Evolutionary conservation across 2,113 vertebrate genomes (phyloP), one percentile per base, ranked within the genome.

Genomic region (Craseonycteris thonglongyai): DNA sequence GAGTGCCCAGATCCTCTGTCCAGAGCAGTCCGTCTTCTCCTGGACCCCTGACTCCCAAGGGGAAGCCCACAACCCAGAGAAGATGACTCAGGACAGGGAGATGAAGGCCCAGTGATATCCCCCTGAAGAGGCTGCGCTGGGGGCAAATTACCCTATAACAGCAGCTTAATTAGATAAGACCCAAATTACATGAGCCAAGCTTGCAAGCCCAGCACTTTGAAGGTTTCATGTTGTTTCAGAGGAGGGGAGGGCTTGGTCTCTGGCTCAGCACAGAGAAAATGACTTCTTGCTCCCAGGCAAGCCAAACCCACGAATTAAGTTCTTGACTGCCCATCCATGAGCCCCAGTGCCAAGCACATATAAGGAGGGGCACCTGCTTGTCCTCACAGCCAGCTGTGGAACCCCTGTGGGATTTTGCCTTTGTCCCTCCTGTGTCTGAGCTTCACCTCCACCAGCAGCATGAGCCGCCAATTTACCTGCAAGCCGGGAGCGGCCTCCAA

Each of bases 251-350:
- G 90, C 91, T 83, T 74, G 92, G 90, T 95, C 90, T 96, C 94
- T 90, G 63, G 96, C 96, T 97, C 94, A 97, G 96, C 96, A 96
- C 24, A 79, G 95, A 97, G 96, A 97, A 97, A 97, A 97, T 97
- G 90, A 96, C 95, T 97, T 97, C 93, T 97, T 97, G 97, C 97
- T 97, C 68, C 93, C 93, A 97, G 97, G 97, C 97, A 97, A 94
- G 88, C 72, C 97, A 97, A 97, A 96, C 97, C 97, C 97, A 75
- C 54, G 96, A 97, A 95, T 90, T 97, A 96, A 96, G 76, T 76
- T 33, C 86, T 61, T 18, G 69, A 93, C 87, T 74, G 88, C 92
- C 96, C 95, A 84, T 83, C 90, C 61, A 68, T 6, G 35, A 88
- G 79, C 76, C 58, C 71, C 76, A 84, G n/a, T 15, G 49, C 66